phyloP scores from a whole-genome alignment of 2,113 vertebrate species.

The Eonycteris spelaea region DNA sequence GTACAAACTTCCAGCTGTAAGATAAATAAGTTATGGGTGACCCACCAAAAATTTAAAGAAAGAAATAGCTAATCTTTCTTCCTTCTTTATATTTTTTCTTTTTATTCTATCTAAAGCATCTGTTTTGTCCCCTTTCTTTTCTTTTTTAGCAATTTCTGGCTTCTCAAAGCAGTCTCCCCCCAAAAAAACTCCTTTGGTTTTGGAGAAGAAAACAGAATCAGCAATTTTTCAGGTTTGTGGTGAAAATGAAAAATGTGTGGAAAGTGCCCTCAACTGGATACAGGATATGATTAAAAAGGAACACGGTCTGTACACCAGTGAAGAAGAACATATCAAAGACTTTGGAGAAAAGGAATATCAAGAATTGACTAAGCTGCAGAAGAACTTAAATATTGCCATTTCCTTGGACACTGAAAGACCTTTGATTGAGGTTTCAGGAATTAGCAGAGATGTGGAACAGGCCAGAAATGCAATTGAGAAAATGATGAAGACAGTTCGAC shows the following conservation, averaged over 20 bases:
- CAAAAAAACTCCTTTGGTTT: constrained; percentile 37
- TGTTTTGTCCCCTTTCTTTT: background rate
- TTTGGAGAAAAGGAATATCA: no score
- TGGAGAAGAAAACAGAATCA: constrained; percentile 78
- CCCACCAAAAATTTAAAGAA: background rate
- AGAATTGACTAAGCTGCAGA: no score
- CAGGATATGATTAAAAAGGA: constrained; percentile 79
- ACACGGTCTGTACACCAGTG: constrained; percentile 37
- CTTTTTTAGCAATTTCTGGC: constrained; percentile 41
- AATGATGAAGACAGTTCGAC: constrained; percentile 79
- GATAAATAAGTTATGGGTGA: background rate
- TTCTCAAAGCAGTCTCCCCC: background rate
- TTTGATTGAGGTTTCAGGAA: constrained; percentile 82
- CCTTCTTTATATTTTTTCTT: no score
- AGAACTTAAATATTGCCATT: no score
- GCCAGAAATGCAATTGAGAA: constrained; percentile 79
- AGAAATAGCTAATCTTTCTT: background rate
- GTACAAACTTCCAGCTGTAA: background rate
- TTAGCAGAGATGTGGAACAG: constrained; percentile 81
- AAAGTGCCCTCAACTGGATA: constrained; percentile 79
- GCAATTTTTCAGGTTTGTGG: constrained; percentile 89
- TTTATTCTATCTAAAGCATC: background rate
- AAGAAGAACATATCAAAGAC: no score
- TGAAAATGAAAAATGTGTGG: constrained; percentile 67
- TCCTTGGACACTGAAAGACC: no score